phyloP scores from a whole-genome alignment of 2,888 invertebrate species.

The Trichogramma dendrolimi region DNA sequence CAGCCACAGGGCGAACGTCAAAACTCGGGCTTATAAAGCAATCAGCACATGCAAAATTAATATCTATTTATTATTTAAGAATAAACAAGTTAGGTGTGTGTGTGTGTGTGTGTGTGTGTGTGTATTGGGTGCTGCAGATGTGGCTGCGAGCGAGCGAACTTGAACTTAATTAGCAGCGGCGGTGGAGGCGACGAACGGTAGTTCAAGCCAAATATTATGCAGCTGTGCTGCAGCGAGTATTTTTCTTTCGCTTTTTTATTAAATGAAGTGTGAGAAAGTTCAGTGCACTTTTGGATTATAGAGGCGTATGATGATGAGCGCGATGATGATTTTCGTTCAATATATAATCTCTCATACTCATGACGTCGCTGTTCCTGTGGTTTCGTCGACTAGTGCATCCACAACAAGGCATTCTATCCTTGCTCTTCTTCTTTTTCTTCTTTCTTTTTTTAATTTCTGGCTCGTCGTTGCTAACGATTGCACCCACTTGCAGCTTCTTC shows the following conservation, averaged over 20 bases:
- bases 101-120: conserved; percentile 5
- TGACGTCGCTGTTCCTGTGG: conserved; percentile 51
- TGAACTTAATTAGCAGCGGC: conserved; percentile 18
- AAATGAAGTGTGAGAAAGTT: not conserved
- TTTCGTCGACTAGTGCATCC: conserved; percentile 42
- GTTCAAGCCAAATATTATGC: conserved; percentile 13
- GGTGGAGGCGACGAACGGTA: not conserved
- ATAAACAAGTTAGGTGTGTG: not conserved
- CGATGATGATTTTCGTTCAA: conserved; percentile 8
- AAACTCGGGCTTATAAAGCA: not conserved
- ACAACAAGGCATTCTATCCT: conserved; percentile 45
- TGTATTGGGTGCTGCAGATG: not conserved
- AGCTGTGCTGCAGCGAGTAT: not conserved
- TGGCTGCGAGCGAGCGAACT: conserved; percentile 19
- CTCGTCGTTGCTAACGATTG: not conserved
- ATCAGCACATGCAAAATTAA: not conserved
- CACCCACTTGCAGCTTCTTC: no score
- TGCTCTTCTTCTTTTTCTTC: conserved; percentile 38
- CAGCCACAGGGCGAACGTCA: no score
- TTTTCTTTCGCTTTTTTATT: not conserved
- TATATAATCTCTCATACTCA: conserved; percentile 40
- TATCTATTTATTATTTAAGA: not conserved
- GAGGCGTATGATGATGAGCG: not conserved
- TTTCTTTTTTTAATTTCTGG: conserved; percentile 16
- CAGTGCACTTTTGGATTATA: not conserved